These are phyloP conservation scores for Diploscapter pachys DNA, from an alignment of 1,140 invertebrate genomes.

Conservation along the genomic window DNA sequence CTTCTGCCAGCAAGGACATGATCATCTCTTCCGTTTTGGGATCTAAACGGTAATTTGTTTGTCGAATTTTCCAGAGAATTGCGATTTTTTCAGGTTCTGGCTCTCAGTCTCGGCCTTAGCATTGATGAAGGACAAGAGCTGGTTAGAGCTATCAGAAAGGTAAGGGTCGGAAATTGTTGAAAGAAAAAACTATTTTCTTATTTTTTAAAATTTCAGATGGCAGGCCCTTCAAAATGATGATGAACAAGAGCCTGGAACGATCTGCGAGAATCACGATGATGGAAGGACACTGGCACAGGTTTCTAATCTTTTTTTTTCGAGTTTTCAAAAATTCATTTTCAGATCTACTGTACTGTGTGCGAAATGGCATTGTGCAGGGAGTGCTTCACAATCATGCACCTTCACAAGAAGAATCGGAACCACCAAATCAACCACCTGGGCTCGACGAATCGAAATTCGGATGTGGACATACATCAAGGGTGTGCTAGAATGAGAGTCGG, in stretches of 20 bases:
- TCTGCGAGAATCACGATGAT: conserved; percentile 94
- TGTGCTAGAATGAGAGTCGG: conserved; percentile 49
- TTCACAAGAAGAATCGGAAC: conserved; percentile 74
- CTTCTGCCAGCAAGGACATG: conserved; percentile 49
- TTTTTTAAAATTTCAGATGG: conserved; percentile 60
- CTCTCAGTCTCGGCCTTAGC: conserved; percentile 85
- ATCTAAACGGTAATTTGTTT: conserved; percentile 67
- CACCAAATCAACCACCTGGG: conserved; percentile 46
- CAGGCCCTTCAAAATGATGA: conserved; percentile 64
- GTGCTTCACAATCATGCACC: conserved; percentile 88
- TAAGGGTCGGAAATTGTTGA: no score
- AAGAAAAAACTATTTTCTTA: no score
- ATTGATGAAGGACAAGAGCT: conserved; percentile 63
- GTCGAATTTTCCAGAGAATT: background rate
- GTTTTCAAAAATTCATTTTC: background rate
- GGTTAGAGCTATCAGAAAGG: conserved; percentile 66
- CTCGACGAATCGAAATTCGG: conserved; percentile 28
- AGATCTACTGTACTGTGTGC: conserved; percentile 80
- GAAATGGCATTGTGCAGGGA: conserved; percentile 78
- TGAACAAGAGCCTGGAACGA: conserved; percentile 60
- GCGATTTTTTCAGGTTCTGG: conserved; percentile 66
- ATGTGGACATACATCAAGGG: conserved; percentile 55
- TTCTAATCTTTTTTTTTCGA: background rate
- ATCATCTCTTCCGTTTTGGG: conserved; percentile 71
- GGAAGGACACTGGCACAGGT: conserved; percentile 81